phyloP scores from a whole-genome alignment of 1,140 invertebrate species.

The Zeugodacus cucurbitae region DNA sequence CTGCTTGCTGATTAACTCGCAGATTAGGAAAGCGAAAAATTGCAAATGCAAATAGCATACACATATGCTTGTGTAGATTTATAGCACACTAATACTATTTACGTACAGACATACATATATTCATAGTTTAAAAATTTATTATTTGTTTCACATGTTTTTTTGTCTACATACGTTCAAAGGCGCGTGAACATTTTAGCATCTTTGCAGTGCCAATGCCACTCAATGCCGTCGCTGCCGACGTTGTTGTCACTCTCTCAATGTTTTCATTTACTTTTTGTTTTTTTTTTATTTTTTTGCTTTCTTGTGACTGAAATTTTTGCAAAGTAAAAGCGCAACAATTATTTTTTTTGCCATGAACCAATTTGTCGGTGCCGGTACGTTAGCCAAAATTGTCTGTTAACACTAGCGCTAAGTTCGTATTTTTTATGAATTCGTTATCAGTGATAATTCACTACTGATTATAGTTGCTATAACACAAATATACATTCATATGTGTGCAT shows the following conservation, averaged over 20 bases:
- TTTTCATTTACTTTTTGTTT: not conserved
- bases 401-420: not conserved
- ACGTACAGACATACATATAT: not conserved
- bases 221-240: not conserved
- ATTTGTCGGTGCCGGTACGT: not conserved
- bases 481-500: not conserved
- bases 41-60: conserved; percentile 14
- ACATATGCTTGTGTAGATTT: not conserved
- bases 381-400: not conserved
- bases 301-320: not conserved
- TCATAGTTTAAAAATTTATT: not conserved
- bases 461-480: not conserved
- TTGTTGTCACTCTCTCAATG: not conserved
- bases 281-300: not conserved
- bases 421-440: not conserved
- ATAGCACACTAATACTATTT: not conserved
- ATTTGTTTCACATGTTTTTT: not conserved
- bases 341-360: not conserved
- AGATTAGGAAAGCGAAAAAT: conserved; percentile 12
- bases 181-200: not conserved
- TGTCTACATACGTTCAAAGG: not conserved
- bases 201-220: not conserved
- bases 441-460: not conserved
- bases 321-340: not conserved
- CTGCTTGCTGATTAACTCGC: not conserved